Evolutionary conservation across 2,888 invertebrate genomes (phyloP).

Genomic region (Agriopis marginaria): DNA sequence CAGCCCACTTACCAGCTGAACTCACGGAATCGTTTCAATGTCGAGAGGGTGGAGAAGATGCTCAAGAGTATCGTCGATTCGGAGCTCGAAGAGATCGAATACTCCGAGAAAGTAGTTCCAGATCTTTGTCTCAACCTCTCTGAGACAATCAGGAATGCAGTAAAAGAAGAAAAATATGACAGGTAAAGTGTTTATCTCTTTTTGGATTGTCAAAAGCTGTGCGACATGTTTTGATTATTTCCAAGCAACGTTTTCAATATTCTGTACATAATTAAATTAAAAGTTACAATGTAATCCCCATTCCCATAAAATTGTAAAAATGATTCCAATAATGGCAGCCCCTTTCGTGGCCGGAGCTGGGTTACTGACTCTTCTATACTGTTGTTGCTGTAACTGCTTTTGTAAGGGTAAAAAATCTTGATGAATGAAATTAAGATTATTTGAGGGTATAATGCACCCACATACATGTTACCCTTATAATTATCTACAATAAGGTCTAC

Average conservation of each 20-base stretch:
- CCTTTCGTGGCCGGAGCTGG: conserved; percentile 57
- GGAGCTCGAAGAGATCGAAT: conserved; percentile 87
- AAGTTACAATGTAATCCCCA: conserved; percentile 1
- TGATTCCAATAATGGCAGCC: conserved; percentile 41
- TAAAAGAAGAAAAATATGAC: conserved; percentile 89
- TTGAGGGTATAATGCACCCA: not conserved
- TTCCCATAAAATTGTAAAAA: conserved; percentile 1
- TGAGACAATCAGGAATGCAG: conserved; percentile 85
- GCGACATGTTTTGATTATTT: not conserved
- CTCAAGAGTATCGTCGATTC: conserved; percentile 86
- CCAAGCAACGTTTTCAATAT: conserved; percentile 1
- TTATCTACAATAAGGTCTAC: not conserved
- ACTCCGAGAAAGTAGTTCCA: conserved; percentile 87
- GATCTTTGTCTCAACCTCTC: conserved; percentile 86
- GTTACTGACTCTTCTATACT: conserved; percentile 51
- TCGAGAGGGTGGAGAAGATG: conserved; percentile 87
- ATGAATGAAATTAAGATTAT: not conserved
- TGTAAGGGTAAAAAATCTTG: not conserved
- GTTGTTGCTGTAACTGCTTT: conserved; percentile 29
- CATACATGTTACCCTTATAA: not conserved
- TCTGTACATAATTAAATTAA: not conserved
- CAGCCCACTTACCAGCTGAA: conserved; percentile 89
- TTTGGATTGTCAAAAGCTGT: not conserved
- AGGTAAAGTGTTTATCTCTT: conserved; percentile 73
- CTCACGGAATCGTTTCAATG: conserved; percentile 87